A percentile compares a stretch with the other conserved stretches of the same genome.
Conservation (phyloP, 2,888 invertebrate genomes). For the Pheosia tremula region DNA sequence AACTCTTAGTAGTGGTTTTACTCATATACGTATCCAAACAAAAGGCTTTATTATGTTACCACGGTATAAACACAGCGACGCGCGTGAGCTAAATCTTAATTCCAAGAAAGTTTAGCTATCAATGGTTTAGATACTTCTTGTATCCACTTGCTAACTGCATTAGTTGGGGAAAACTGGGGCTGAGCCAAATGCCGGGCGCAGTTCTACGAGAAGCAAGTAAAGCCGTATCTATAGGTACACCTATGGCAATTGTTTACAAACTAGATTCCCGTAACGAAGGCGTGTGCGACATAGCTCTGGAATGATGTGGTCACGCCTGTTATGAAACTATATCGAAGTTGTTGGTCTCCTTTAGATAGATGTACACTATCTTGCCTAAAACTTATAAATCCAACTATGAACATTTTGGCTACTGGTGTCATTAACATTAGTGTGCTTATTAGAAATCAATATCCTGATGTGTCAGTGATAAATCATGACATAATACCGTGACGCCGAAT, state of each 20-base stretch:
- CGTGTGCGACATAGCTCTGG: conserved; percentile 2
- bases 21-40: not conserved
- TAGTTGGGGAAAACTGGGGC: conserved; percentile 7
- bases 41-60: no score
- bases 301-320: not conserved
- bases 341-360: no score
- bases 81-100: conserved; percentile 25
- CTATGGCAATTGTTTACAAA: conserved; percentile 4
- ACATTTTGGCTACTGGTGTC: no score
- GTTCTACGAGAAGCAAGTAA: not conserved
- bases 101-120: conserved; percentile 32
- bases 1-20: no score
- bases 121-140: conserved; percentile 23
- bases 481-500: no score
- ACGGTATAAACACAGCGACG: not conserved
- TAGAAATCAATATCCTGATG: no score
- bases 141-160: conserved; percentile 14
- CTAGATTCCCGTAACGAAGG: not conserved
- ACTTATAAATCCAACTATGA: no score
- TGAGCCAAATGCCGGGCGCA: conserved; percentile 7
- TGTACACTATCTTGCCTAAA: no score
- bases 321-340: not conserved
- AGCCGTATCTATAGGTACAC: not conserved
- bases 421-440: no score
- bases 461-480: no score